These are phyloP conservation scores for Nycteola revayana DNA, from an alignment of 2,888 invertebrate species.

Conservation along the genomic window DNA sequence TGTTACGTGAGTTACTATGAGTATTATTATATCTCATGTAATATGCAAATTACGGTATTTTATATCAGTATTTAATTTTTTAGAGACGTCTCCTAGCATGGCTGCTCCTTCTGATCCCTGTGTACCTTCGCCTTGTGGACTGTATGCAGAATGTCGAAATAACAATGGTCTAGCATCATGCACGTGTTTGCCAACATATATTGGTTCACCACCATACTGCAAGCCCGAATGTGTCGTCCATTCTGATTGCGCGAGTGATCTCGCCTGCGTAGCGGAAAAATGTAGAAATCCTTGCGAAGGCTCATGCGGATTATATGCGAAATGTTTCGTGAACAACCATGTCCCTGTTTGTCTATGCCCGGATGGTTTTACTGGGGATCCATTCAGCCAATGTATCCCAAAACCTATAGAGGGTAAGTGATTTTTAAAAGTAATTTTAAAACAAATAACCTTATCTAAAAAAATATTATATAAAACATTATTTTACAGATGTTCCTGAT, in stretches of 20 bases:
- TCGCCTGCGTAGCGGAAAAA: conserved; percentile 86
- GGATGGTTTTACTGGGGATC: conserved; percentile 85
- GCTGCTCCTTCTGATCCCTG: conserved; percentile 84
- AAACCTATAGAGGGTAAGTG: conserved; percentile 74
- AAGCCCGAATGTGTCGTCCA: conserved; percentile 85
- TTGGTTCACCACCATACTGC: conserved; percentile 84
- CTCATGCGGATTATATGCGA: conserved; percentile 85
- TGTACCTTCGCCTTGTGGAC: conserved; percentile 87
- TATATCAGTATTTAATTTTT: conserved; percentile 15
- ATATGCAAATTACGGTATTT: conserved; percentile 1
- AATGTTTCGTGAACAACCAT: conserved; percentile 87
- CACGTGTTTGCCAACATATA: conserved; percentile 85
- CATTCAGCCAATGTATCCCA: conserved; percentile 85
- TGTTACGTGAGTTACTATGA: conserved; percentile 74
- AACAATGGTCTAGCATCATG: conserved; percentile 86
- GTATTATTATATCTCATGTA: neutral
- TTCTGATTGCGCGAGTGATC: conserved; percentile 84
- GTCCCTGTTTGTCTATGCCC: conserved; percentile 88
- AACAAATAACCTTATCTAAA: no score
- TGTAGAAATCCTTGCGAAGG: conserved; percentile 87
- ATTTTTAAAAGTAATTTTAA: no score
- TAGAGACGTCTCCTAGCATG: conserved; percentile 54
- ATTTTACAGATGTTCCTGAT: no score
- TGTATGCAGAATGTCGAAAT: conserved; percentile 88
- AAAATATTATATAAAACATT: no score